Conservation (phyloP, 2,888 invertebrate genomes). For the Drosophila diplacantha region DNA sequence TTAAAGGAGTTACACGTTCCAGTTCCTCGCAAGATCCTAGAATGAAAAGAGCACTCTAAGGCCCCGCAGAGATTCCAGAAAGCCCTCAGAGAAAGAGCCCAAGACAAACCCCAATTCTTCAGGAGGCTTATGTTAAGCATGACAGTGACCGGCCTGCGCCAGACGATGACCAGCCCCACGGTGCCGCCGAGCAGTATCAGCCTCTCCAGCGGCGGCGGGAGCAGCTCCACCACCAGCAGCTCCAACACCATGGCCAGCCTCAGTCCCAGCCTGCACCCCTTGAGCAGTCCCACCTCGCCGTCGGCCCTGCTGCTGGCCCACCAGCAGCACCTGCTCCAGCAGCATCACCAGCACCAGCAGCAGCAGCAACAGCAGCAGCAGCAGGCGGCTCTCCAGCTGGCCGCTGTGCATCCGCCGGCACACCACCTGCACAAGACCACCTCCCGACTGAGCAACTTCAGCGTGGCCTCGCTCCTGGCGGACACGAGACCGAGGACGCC, state of each 20-base stretch:
- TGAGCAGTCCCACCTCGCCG: conserved; percentile 70
- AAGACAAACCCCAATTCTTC: conserved; percentile 12
- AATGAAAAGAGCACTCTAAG: background rate
- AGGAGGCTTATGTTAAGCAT: conserved; percentile 78
- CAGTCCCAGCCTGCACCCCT: conserved; percentile 48
- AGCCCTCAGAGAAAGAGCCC: background rate
- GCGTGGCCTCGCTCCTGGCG: conserved; percentile 91
- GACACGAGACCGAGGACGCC: conserved; percentile 83
- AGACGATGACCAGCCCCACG: conserved; percentile 82
- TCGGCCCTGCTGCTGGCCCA: conserved; percentile 72
- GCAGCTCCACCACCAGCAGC: conserved; percentile 35
- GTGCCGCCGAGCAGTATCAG: conserved; percentile 77
- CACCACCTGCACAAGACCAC: conserved; percentile 79
- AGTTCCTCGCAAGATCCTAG: background rate
- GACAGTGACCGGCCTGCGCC: conserved; percentile 82
- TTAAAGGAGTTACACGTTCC: background rate
- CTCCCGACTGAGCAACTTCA: conserved; percentile 86
- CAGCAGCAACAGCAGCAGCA: conserved; percentile 58
- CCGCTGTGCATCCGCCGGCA: conserved; percentile 66
- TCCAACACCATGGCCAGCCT: conserved; percentile 36
- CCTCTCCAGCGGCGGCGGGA: conserved; percentile 55
- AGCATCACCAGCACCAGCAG: conserved; percentile 65
- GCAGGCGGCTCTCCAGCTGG: conserved; percentile 61
- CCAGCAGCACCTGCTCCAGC: conserved; percentile 67
- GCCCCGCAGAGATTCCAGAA: background rate